Base-by-base conservation (phyloP, 1,140 invertebrate genomes). In the Alviniconcha marisindica region DNA sequence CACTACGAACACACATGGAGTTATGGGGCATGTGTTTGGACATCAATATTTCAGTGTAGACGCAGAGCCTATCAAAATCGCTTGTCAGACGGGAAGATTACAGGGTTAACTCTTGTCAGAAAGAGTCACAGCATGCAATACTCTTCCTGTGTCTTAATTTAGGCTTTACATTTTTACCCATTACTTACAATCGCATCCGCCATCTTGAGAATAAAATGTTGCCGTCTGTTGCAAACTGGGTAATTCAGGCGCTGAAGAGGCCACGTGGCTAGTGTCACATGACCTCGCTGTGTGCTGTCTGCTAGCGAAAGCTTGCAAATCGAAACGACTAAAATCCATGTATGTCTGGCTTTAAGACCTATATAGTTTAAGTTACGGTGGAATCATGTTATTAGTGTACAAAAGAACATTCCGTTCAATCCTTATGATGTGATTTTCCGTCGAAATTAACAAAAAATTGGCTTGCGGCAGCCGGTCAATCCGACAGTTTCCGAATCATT, bases 251-350 rank as follows among this genome's bases (percentile, higher is more conserved):
- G 80, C 78, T 81, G 66, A 56, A 56, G 48, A 56, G 82, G 77
- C 78, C 84, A 85, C 84, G 84, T 85, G 84, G 84, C 63, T 69
- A 85, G 73, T 77, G 56, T 85, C 84, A 85, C 84, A 83, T 85
- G 84, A 85, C 80, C 40, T 54, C 69, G 48, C 48, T 44, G 51
- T 33, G 31, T 40, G 76, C 44, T 38, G 76, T 77, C 76, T 77
- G 76, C 76, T 77, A 54, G 51, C 24, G 31, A 76, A 76, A 76
- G 24, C 14, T 14, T 18, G 31, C 36, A 54, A 31, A 12, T 44
- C 12, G 14, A 18, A 31, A 14, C 76, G 33, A 15, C 28, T 54
- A 40, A 10, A 54, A 48, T 33, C 31, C 51, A n/a, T 24, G n/a
- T 54, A 3, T 54, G 14, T 31, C 12, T 18, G 31, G 44, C 24